A percentile compares a stretch with the other conserved stretches of the same genome.
These are phyloP conservation scores for Heterodera filipjevi DNA, from an alignment of 2,888 invertebrate species.

Conservation along the genomic window DNA sequence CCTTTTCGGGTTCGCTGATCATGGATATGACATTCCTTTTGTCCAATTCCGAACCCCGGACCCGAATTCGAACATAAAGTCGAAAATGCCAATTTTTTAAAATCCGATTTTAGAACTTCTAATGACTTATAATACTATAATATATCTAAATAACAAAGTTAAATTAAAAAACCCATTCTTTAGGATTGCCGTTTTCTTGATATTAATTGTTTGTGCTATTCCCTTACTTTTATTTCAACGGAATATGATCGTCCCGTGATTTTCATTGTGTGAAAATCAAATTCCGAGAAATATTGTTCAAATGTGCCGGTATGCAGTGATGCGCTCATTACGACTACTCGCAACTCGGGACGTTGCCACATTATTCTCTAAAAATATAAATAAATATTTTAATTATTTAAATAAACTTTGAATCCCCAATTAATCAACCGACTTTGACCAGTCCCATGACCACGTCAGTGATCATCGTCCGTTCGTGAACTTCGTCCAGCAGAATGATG, in stretches of 20 bases:
- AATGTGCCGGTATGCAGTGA: constrained; percentile 99
- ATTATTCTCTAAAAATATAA: not conserved
- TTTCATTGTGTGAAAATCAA: constrained; percentile 95
- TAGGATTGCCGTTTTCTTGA: too few relatives aligned
- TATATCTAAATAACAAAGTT: too few relatives aligned
- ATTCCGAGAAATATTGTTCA: constrained; percentile 94
- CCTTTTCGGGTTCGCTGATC: too few relatives aligned
- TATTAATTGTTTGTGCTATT: not conserved
- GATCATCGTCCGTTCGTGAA: constrained; percentile 95
- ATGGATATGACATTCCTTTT: too few relatives aligned
- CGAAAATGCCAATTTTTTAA: too few relatives aligned
- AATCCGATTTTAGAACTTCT: too few relatives aligned
- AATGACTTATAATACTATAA: too few relatives aligned
- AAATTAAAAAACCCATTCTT: too few relatives aligned
- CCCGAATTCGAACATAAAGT: too few relatives aligned
- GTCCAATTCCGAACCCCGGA: too few relatives aligned
- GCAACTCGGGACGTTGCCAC: constrained; percentile 78
- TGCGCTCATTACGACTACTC: constrained; percentile 97
- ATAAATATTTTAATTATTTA: not conserved
- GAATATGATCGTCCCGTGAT: constrained; percentile 94
- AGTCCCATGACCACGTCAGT: constrained; percentile 99
- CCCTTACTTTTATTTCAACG: constrained; percentile 73
- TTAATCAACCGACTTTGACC: constrained; percentile 64
- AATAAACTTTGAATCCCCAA: too few relatives aligned
- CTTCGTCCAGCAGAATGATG: constrained; percentile 92